Conservation (phyloP, 2,113 vertebrate species). For the Dasyurus viverrinus region DNA sequence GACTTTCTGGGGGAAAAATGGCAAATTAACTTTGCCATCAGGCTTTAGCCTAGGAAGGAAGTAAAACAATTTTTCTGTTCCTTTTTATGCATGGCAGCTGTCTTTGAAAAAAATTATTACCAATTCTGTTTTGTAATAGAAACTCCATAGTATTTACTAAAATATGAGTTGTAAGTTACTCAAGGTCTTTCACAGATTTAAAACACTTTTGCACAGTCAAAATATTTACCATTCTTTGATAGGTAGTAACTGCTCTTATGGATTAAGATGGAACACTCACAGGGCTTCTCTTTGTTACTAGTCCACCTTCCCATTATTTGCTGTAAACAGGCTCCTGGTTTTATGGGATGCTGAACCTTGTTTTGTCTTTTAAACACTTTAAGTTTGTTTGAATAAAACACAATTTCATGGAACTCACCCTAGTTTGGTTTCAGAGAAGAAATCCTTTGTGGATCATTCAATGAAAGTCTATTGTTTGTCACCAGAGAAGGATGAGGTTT, state of each 20-base stretch:
- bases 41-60: slow-evolving; percentile 86
- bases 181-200: slow-evolving; percentile 75
- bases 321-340: slow-evolving; percentile 71
- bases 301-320: slow-evolving; percentile 62
- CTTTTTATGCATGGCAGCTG: slow-evolving; percentile 85
- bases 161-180: slow-evolving; percentile 71
- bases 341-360: slow-evolving; percentile 28
- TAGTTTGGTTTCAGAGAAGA: slow-evolving; percentile 45
- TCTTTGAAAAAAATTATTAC: slow-evolving; percentile 81
- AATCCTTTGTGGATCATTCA: not conserved
- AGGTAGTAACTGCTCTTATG: slow-evolving; percentile 63
- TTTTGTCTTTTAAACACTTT: slow-evolving; percentile 37
- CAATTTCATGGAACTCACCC: slow-evolving; percentile 32
- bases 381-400: slow-evolving; percentile 58
- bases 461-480: not conserved
- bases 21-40: slow-evolving; percentile 77
- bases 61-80: slow-evolving; percentile 86
- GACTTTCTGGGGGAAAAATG: slow-evolving; percentile 76
- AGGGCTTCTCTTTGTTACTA: not conserved
- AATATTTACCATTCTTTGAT: slow-evolving; percentile 77
- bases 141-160: slow-evolving; percentile 82
- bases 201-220: slow-evolving; percentile 76
- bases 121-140: slow-evolving; percentile 84
- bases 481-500: not conserved
- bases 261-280: slow-evolving; percentile 61